Conservation (phyloP, 2,113 vertebrate genomes). For the Girardinichthys multiradiatus region DNA sequence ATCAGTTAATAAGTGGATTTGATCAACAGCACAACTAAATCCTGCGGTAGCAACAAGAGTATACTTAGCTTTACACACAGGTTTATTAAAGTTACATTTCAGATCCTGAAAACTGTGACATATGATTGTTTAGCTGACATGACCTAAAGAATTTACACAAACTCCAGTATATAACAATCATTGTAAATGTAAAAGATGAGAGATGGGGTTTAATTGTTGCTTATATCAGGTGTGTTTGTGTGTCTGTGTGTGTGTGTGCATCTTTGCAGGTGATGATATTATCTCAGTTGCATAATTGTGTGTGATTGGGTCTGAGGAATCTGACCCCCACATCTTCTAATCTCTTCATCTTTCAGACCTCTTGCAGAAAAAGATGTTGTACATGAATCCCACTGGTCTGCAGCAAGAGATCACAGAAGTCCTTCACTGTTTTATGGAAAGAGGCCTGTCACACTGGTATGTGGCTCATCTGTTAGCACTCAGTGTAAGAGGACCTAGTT, state of each 20-base stretch:
- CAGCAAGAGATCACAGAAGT: constrained; percentile 62
- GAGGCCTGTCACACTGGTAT: constrained; percentile 59
- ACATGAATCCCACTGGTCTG: constrained; percentile 38
- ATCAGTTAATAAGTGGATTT: too few species aligned
- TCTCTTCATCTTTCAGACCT: constrained; percentile 67
- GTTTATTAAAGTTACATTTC: too few species aligned
- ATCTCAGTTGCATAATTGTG: constrained; percentile 54
- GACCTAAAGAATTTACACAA: too few species aligned
- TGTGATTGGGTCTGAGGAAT: constrained; percentile 55
- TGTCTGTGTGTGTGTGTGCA: background rate
- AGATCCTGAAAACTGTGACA: too few species aligned
- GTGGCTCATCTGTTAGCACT: constrained; percentile 41
- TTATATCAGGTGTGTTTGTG: background rate
- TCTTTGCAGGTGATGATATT: constrained; percentile 41
- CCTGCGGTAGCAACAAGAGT: too few species aligned
- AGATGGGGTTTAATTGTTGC: background rate
- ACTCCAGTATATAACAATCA: too few species aligned
- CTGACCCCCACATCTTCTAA: constrained; percentile 50
- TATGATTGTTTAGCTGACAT: too few species aligned
- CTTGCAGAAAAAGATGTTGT: constrained; percentile 50
- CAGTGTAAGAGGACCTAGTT: constrained; percentile 5
- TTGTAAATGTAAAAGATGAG: background rate
- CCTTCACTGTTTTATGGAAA: constrained; percentile 40
- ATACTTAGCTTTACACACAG: too few species aligned
- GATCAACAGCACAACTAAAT: too few species aligned